phyloP scores from a whole-genome alignment of 2,113 vertebrate genomes.

The Zosterops borbonicus region DNA sequence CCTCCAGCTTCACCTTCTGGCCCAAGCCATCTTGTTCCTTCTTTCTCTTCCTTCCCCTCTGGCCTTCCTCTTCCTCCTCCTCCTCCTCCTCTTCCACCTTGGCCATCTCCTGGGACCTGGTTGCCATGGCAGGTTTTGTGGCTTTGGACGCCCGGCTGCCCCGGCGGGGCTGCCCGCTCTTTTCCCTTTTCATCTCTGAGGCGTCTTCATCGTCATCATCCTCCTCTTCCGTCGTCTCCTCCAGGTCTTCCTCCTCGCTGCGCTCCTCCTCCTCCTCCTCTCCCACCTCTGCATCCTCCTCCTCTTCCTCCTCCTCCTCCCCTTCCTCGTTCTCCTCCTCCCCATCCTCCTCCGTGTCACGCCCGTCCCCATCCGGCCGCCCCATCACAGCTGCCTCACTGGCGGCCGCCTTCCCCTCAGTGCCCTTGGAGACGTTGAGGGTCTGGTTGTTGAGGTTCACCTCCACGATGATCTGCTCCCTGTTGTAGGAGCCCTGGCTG shows the following conservation, averaged over 20 bases:
- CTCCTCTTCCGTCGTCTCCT: slow-evolving; percentile 77
- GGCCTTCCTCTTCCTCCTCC: slow-evolving; percentile 72
- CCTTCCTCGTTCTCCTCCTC: slow-evolving; percentile 71
- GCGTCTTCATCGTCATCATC: slow-evolving; percentile 65
- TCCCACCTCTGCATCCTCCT: slow-evolving; percentile 63
- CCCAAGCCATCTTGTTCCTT: slow-evolving; percentile 81
- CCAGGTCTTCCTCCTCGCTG: slow-evolving; percentile 74
- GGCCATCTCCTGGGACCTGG: slow-evolving; percentile 72
- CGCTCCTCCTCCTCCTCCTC: slow-evolving; percentile 79
- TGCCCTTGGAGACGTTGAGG: slow-evolving; percentile 91
- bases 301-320: slow-evolving; percentile 70
- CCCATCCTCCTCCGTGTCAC: slow-evolving; percentile 36
- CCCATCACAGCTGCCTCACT: slow-evolving; percentile 68
- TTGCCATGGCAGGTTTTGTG: slow-evolving; percentile 73
- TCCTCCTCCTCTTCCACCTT: slow-evolving; percentile 71
- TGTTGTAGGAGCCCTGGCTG: slow-evolving; percentile 78
- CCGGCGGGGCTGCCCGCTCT: slow-evolving; percentile 68
- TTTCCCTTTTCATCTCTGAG: slow-evolving; percentile 70
- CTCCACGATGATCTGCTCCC: slow-evolving; percentile 96
- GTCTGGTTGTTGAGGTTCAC: slow-evolving; percentile 99
- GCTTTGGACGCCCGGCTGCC: slow-evolving; percentile 67
- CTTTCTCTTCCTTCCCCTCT: slow-evolving; percentile 75
- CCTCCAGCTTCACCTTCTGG: slow-evolving; percentile 92
- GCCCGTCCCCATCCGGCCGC: slow-evolving; percentile 24
- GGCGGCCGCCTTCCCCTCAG: slow-evolving; percentile 75